Evolutionary conservation across 2,888 invertebrate genomes (phyloP).

Genomic region (Odontocerum albicorne): DNA sequence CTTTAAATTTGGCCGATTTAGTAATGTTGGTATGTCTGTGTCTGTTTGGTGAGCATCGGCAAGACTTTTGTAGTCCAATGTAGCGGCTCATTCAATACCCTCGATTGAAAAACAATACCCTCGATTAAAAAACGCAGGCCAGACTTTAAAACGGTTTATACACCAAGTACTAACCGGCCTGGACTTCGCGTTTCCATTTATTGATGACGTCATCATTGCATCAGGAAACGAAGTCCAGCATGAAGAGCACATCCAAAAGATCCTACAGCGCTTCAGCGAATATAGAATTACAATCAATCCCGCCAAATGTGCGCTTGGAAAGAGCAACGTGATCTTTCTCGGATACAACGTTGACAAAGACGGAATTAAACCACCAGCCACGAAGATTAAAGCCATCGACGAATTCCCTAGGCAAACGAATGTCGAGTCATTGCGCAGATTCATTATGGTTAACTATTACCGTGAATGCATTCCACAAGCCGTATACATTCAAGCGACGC

Average conservation of each 20-base stretch:
- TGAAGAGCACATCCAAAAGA: slow-evolving; percentile 32
- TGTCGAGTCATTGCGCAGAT: slow-evolving; percentile 32
- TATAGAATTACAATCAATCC: slow-evolving; percentile 37
- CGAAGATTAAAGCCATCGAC: slow-evolving; percentile 32
- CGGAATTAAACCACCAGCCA: slow-evolving; percentile 13
- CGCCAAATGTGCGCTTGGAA: slow-evolving; percentile 35
- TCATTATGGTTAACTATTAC: slow-evolving; percentile 30
- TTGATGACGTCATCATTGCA: slow-evolving; percentile 41
- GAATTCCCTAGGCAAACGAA: slow-evolving; percentile 29
- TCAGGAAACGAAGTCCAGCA: slow-evolving; percentile 36
- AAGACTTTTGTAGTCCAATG: too few species aligned
- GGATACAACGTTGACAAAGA: slow-evolving; percentile 17
- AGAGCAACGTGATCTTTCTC: slow-evolving; percentile 10
- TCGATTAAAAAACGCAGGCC: slow-evolving; percentile 43
- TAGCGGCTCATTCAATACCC: too few species aligned
- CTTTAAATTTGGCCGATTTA: too few species aligned
- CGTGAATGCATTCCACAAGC: slow-evolving; percentile 19
- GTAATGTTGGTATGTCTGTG: too few species aligned
- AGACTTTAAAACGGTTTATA: slow-evolving; percentile 43
- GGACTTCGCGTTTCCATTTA: slow-evolving; percentile 38
- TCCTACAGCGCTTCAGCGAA: slow-evolving; percentile 37
- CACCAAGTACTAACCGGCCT: slow-evolving; percentile 38
- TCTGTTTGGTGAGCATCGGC: too few species aligned
- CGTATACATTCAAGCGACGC: slow-evolving; percentile 12
- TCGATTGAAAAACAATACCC: too few species aligned